Base-by-base conservation (phyloP, 1,140 invertebrate species). In the Amphibalanus amphitrite region DNA sequence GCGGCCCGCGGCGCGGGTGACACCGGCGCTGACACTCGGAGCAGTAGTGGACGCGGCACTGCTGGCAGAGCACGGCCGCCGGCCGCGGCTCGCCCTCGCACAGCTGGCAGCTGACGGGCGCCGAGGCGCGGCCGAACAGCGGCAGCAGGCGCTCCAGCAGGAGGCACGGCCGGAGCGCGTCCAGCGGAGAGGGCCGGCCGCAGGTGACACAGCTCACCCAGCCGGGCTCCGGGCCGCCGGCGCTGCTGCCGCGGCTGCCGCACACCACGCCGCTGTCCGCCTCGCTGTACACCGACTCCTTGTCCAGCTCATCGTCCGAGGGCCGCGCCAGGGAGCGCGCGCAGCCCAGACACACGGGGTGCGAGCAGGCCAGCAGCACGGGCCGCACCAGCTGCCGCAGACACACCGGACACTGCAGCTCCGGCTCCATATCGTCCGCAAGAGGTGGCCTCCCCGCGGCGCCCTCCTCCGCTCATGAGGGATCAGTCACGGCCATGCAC, bases 31-130 rank as follows among this genome's bases (percentile, higher is more conserved):
- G 86, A 78, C 96, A 98, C 47, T 84, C 82, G 73, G 93, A 90
- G 81, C 96, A 98, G 80, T 97, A 98, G 73, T 93, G 87, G 68
- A 96, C 91, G 79, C 96, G 92, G 82, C 95, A 98, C 81, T 97
- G 94, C 80, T 97, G 92, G 82, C 96, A 98, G 77, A 93, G 87
- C 17, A 93, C 87, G 28, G 89, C 87, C 0, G 95, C 95, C 38
- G 90, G 88, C 67, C 87, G 86, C 0, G 89, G 86, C 23, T 87
- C 85, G 73, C 90, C 90, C 1, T 84, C 75, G 38, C 75, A 76
- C 47, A 76, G 71, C 71, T 76, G 75, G 67, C 75, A 76, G 3
- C 73, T 72, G 23, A 74, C 74, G 29, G 73, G 38, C 28, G 73
- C 72, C 29, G 69, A 65, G 26, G 71, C 69, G 17, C 23, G 38